Conservation (phyloP, 2,797 vertebrate genomes). For the Antennarius maculatus region DNA sequence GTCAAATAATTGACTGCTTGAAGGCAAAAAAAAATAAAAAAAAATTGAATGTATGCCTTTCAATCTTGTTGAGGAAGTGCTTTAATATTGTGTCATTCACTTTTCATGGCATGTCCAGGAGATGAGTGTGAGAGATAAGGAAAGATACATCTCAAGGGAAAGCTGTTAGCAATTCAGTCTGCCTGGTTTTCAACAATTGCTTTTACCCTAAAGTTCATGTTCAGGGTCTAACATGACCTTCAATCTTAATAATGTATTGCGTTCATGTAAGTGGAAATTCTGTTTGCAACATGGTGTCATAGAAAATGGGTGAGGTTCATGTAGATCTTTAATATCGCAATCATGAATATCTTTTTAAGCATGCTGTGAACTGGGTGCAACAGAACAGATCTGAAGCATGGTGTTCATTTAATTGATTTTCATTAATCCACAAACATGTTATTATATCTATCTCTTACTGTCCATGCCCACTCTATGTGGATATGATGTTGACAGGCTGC, state of each 20-base stretch:
- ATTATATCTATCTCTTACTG: neutral
- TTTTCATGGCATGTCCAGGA: constrained; percentile 66
- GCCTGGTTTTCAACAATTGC: constrained; percentile 56
- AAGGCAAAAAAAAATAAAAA: constrained; percentile 58
- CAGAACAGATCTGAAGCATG: neutral
- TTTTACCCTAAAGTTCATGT: constrained; percentile 44
- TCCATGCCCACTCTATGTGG: constrained; percentile 6
- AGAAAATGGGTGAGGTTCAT: constrained; percentile 18
- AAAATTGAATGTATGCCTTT: constrained; percentile 68
- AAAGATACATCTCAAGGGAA: constrained; percentile 38
- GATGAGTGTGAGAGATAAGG: constrained; percentile 33
- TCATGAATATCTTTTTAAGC: constrained; percentile 32
- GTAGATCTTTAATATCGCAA: constrained; percentile 41
- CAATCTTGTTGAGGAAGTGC: constrained; percentile 79
- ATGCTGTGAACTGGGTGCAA: constrained; percentile 3
- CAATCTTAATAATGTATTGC: constrained; percentile 19
- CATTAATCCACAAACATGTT: constrained; percentile 13
- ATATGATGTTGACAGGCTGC: constrained; percentile 2
- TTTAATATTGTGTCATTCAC: constrained; percentile 81
- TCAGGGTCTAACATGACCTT: constrained; percentile 60
- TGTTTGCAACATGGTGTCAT: constrained; percentile 22
- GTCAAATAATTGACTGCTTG: constrained; percentile 82
- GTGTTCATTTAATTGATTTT: constrained; percentile 10
- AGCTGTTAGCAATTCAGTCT: constrained; percentile 62
- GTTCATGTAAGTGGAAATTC: constrained; percentile 25